Evolutionary conservation across 2,113 vertebrate species (phyloP).

Genomic region (Chamaea fasciata): DNA sequence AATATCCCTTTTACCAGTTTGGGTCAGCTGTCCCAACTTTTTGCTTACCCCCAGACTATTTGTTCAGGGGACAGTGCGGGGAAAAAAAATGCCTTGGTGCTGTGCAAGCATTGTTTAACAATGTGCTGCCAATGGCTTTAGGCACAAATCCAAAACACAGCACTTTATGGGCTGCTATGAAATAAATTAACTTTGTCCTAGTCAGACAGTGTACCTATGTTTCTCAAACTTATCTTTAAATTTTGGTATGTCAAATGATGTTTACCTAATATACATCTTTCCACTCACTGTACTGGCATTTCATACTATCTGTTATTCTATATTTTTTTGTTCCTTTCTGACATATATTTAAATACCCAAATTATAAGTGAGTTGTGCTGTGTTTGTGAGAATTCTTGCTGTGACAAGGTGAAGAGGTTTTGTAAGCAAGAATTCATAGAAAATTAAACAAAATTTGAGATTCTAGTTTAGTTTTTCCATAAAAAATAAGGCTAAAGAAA

Average conservation of each 20-base stretch:
- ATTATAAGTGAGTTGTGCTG: background rate
- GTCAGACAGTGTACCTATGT: accelerated
- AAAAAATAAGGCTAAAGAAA: background rate
- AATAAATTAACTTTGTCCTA: background rate
- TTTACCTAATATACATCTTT: background rate
- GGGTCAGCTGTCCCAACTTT: background rate
- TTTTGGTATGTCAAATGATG: background rate
- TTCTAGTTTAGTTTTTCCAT: background rate
- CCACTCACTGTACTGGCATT: background rate
- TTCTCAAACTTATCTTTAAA: background rate
- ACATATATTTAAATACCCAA: background rate
- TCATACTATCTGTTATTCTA: background rate
- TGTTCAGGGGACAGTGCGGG: background rate
- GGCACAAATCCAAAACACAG: background rate
- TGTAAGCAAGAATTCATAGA: background rate
- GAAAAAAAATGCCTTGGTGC: background rate
- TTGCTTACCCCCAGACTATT: background rate
- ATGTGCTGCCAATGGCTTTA: background rate
- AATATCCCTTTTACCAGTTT: background rate
- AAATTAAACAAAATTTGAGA: background rate
- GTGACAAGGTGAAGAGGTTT: background rate
- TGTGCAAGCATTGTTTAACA: background rate
- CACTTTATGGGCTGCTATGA: background rate
- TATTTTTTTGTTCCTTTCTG: background rate
- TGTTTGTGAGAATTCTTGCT: background rate